Evolutionary conservation across 30 jellyfish, hydroid and myxozoan genomes (phyloP), one percentile per base, ranked within the genome.

Genomic region (Aurelia sp.): DNA sequence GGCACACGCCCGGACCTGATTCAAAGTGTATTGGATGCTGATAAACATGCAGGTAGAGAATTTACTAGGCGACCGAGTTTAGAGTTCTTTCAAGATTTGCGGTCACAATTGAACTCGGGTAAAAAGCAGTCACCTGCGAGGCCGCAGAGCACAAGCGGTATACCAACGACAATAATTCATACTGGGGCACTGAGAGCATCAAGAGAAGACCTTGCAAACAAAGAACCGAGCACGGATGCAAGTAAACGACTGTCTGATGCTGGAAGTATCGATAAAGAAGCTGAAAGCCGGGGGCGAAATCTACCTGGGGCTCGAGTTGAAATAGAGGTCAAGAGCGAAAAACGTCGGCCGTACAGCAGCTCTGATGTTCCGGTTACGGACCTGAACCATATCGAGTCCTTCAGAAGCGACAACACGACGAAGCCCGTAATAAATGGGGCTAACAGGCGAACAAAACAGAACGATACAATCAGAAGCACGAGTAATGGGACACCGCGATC

Each of bases 31-130:
- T 19, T 84, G 83, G 71, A 84, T 11, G 87, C 87, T 15, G 93
- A 84, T 51, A 84, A 76, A 73, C 65, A 64, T 44, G 87, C 93
- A 18, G 84, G 87, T 41, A 66, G 71, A 53, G 93, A 68, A 17
- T 84, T 84, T 44, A 58, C 81, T 2, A 72, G 93, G 35, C 57
- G 93, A 62, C 93, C 93, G 65, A 84, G 93, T 73, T 51, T 84
- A 62, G 93, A 84, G 47, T 84, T 84, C 76, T 84, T 84, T 48
- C 93, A 84, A 20, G 93, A 84, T 37, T 69, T 84, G 5, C 41
- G 87, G 13, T 72, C 93, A 59, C 93, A 84, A 62, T 72, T 84
- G 52, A 62, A 51, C 55, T 15, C 79, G 74, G 87, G 73, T 3
- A 60, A n/a, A 37, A 53, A 63, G 50, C 57, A 84, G 57, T 64